These are phyloP conservation scores for Ciconia nigra DNA, from an alignment of 2,797 vertebrate species.

Conservation along the genomic window DNA sequence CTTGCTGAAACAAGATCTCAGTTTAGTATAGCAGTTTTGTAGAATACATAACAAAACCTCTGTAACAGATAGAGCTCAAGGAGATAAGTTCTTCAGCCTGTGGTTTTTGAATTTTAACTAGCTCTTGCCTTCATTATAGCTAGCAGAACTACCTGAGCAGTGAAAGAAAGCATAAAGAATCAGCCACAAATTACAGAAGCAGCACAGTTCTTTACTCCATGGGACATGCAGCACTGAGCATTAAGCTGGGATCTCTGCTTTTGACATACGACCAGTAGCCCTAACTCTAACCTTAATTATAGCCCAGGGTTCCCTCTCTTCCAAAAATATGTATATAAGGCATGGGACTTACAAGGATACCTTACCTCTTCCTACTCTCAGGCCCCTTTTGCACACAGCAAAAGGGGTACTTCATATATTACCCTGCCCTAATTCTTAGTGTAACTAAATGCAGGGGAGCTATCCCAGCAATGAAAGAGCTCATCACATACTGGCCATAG, in stretches of 20 bases:
- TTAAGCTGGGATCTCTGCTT: not conserved
- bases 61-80: not conserved
- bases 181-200: not conserved
- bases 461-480: not conserved
- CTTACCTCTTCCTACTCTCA: not conserved
- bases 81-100: not conserved
- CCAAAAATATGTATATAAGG: not conserved
- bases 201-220: not conserved
- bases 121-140: not conserved
- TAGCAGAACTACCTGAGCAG: not conserved
- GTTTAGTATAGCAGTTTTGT: not conserved
- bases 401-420: not conserved
- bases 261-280: not conserved
- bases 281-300: not conserved
- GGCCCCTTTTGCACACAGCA: not conserved
- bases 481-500: not conserved
- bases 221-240: not conserved
- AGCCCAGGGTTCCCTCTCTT: not conserved
- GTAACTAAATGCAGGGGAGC: not conserved
- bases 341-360: not conserved
- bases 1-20: not conserved
- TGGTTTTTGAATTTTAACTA: not conserved
- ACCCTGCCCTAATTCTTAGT: not conserved
- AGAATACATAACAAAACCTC: not conserved
- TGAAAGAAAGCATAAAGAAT: not conserved